Evolutionary conservation across 2,113 vertebrate genomes (phyloP).

Genomic region (Chrysochloris asiatica): DNA sequence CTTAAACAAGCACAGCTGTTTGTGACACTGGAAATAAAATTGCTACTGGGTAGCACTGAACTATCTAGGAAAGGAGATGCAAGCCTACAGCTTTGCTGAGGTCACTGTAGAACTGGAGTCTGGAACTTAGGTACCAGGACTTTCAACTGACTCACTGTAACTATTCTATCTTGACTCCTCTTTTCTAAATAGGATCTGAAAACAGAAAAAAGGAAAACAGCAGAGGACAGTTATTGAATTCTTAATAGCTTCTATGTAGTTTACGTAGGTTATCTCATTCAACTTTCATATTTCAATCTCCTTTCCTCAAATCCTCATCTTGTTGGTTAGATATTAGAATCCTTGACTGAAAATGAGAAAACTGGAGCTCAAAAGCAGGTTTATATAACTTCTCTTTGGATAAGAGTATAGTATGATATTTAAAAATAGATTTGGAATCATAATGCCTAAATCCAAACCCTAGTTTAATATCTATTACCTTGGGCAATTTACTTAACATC

Average conservation of each 20-base stretch:
- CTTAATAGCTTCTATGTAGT: not conserved
- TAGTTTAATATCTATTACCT: not conserved
- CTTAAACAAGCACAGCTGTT: conserved; percentile 60
- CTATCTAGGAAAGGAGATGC: not conserved
- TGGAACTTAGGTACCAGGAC: not conserved
- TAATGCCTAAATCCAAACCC: not conserved
- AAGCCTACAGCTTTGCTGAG: not conserved
- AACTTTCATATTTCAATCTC: not conserved
- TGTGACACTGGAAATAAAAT: conserved; percentile 49
- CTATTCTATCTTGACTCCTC: not conserved
- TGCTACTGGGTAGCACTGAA: not conserved
- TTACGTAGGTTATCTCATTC: not conserved
- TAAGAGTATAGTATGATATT: not conserved
- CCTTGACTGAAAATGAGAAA: not conserved
- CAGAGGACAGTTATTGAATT: not conserved
- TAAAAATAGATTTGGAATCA: not conserved
- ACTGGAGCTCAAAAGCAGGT: no score
- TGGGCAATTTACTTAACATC: not conserved
- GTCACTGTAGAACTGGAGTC: not conserved
- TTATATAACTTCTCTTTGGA: not conserved
- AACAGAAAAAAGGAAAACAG: not conserved
- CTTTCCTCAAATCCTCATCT: not conserved
- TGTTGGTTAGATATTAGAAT: not conserved
- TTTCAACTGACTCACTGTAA: not conserved
- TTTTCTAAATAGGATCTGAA: not conserved